Evolutionary conservation across 2,888 invertebrate genomes (phyloP).

Genomic region (Philereme vetulata): DNA sequence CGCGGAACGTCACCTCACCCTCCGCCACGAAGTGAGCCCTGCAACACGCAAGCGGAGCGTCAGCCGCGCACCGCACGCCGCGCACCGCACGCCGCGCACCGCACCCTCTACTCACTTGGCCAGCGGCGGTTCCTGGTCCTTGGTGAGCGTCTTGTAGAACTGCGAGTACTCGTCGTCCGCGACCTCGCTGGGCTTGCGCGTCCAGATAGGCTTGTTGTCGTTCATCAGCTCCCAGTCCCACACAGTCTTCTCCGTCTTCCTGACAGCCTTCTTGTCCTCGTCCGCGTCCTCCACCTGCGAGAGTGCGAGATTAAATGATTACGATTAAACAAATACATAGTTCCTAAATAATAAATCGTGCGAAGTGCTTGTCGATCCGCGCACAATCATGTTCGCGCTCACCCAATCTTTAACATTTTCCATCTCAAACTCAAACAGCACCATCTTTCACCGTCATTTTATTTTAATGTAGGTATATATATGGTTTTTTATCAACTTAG

Average conservation of each 20-base stretch:
- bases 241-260: conserved; percentile 96
- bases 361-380: too few relatives aligned
- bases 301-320: too few relatives aligned
- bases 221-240: conserved; percentile 99
- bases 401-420: too few relatives aligned
- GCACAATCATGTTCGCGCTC: too few relatives aligned
- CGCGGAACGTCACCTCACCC: conserved; percentile 99
- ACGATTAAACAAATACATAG: too few relatives aligned
- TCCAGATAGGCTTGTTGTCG: conserved; percentile 99
- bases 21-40: conserved; percentile 98
- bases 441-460: too few relatives aligned
- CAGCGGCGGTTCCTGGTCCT: conserved; percentile 92
- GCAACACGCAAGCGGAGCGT: conserved; percentile 16
- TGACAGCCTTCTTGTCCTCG: conserved; percentile 83
- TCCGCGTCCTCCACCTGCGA: conserved; percentile 88
- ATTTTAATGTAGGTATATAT: too few relatives aligned
- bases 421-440: too few relatives aligned
- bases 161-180: conserved; percentile 94
- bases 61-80: too few relatives aligned
- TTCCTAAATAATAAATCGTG: too few relatives aligned
- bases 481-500: too few relatives aligned
- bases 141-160: conserved; percentile 98
- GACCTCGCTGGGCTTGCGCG: conserved; percentile 93
- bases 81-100: too few relatives aligned
- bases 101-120: conserved; percentile 80